Base-by-base conservation (phyloP, 2,113 vertebrate species). In the Formicarius rufipectus region DNA sequence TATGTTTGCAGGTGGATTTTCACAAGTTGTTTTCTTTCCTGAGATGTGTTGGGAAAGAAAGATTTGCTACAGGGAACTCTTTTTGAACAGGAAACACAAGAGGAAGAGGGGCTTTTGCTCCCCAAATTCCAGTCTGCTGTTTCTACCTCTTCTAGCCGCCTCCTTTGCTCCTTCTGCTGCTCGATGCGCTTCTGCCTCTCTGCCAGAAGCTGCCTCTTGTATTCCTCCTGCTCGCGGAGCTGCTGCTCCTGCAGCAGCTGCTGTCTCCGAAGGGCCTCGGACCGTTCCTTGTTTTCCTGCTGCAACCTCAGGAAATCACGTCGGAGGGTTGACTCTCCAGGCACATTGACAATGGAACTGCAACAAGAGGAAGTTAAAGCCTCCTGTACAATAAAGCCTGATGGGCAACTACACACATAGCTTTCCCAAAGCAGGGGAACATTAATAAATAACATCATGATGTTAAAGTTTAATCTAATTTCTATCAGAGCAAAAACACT, bases 231-330 rank as follows among this genome's bases (percentile, higher is more conserved):
- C 93, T 99, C 99, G 0, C 99, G 98, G 79, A 99, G 98, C 98
- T 99, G 99, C 87, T 99, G 99, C 95, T 99, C 99, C 98, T 99
- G 99, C 13, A 99, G 98, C 40, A 99, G 98, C 97, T 99, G 99
- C 95, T 99, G 99, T 74, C 99, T 98, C 52, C 99, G 98, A 97
- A 99, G 98, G 15, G 99, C 99, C 97, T 99, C 99, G 0, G 99
- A 99, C 16, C 99, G 98, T 92, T 99, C 99, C 99, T 99, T 99
- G 98, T 99, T 99, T 98, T 99, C 99, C 98, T 99, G 99, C 97
- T 99, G 99, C 84, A 99, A 98, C 9, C 99, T 98, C 97, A 99
- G 98, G 97, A 99, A 99, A 98, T 99, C 99, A 40, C 99, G 98
- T 27, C 99, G 98, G 83, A 99, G 97, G 4, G 99, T 99, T 2